Evolutionary conservation across 2,797 vertebrate species (phyloP).

Genomic region (Acanthornis magna): DNA sequence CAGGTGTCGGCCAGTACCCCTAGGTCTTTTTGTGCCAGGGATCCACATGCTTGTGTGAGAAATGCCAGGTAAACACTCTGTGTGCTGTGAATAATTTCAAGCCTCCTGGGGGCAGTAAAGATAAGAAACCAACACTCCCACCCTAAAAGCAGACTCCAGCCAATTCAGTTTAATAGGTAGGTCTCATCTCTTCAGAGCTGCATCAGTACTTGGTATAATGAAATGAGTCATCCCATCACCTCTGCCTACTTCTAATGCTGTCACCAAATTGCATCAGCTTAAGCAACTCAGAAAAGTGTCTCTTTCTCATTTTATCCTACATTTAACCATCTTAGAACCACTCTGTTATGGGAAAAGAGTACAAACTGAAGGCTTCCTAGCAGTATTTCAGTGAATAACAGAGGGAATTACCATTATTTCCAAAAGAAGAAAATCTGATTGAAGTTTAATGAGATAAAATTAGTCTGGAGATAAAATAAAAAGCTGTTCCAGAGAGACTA

Average conservation of each 20-base stretch:
- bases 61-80: not conserved
- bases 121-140: not conserved
- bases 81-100: not conserved
- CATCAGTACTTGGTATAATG: not conserved
- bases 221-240: not conserved
- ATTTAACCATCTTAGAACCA: not conserved
- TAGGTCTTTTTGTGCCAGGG: not conserved
- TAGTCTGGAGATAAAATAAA: not conserved
- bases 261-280: not conserved
- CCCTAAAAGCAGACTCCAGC: not conserved
- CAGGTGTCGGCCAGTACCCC: accelerated
- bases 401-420: not conserved
- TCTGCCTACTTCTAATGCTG: not conserved
- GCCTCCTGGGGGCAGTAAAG: not conserved
- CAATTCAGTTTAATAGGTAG: not conserved
- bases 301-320: not conserved
- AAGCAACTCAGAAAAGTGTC: not conserved
- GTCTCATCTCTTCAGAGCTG: not conserved
- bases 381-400: not conserved
- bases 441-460: not conserved
- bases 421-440: not conserved
- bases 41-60: not conserved
- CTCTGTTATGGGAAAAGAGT: not conserved
- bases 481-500: not conserved
- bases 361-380: not conserved